Percentiles rank a stretch among this genome's conserved stretches.
phyloP scores from a whole-genome alignment of 1,140 invertebrate genomes.

The Popillia japonica region DNA sequence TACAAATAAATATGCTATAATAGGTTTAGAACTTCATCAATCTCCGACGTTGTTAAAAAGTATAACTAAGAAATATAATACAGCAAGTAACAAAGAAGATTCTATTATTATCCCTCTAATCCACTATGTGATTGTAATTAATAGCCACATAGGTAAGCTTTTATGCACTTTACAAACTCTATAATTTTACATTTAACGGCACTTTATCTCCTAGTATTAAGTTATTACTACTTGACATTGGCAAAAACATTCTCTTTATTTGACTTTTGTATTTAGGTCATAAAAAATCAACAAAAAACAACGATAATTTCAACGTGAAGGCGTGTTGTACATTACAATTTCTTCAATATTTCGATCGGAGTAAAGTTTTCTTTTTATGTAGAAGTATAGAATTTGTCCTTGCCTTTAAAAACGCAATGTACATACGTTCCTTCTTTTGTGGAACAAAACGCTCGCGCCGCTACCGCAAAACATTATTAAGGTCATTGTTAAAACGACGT shows the following conservation, averaged over 20 bases:
- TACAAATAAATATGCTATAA: too few species aligned
- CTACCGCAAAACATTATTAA: background rate
- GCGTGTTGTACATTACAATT: constrained; percentile 3
- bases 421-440: constrained; percentile 13
- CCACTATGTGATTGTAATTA: too few species aligned
- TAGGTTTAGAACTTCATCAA: too few species aligned
- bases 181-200: too few species aligned
- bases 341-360: constrained; percentile 1
- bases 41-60: too few species aligned
- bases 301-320: background rate
- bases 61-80: too few species aligned
- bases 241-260: background rate
- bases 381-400: constrained; percentile 10
- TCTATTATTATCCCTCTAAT: too few species aligned
- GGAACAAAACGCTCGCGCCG: background rate
- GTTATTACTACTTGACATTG: background rate
- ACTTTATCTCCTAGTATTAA: background rate
- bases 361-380: background rate
- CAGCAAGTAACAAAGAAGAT: too few species aligned
- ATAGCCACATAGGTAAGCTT: too few species aligned
- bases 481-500: background rate
- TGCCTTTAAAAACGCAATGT: background rate
- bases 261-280: background rate
- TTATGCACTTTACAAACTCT: too few species aligned
- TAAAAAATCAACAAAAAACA: constrained; percentile 16